Evolutionary conservation across 2,888 invertebrate species (phyloP).

Genomic region (Caprella mutica): DNA sequence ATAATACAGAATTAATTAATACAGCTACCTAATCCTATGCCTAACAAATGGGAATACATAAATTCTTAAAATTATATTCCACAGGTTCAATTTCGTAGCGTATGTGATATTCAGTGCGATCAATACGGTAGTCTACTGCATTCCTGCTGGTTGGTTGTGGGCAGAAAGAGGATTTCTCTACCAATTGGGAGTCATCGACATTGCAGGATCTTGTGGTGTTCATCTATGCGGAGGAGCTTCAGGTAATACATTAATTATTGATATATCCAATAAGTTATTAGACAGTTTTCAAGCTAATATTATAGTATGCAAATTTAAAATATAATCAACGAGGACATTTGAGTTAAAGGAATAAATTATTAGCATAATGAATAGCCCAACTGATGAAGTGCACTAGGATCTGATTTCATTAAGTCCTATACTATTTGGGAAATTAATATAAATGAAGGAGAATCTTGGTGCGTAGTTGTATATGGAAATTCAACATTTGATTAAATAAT

Average conservation of each 20-base stretch:
- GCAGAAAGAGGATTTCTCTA: slow-evolving; percentile 72
- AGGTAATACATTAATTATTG: slow-evolving; percentile 37
- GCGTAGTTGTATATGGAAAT: no score
- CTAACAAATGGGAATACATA: background rate
- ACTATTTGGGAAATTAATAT: no score
- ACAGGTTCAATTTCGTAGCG: slow-evolving; percentile 75
- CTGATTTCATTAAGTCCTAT: no score
- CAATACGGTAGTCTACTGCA: slow-evolving; percentile 79
- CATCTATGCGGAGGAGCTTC: slow-evolving; percentile 67
- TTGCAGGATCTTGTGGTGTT: slow-evolving; percentile 79
- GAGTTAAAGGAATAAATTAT: no score
- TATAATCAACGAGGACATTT: no score
- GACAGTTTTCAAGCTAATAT: no score
- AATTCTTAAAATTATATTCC: slow-evolving; percentile 26
- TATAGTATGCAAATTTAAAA: no score
- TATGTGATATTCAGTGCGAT: slow-evolving; percentile 80
- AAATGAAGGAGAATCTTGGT: no score
- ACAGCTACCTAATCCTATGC: background rate
- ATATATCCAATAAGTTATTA: no score
- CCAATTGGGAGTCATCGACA: slow-evolving; percentile 73
- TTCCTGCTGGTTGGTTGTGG: slow-evolving; percentile 91
- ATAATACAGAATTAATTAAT: slow-evolving; percentile 65
- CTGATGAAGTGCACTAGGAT: no score
- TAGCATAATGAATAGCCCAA: no score
- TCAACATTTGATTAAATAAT: no score